Conservation (phyloP, 2,888 invertebrate species). For the Dimorphilus gyrociliatus region DNA sequence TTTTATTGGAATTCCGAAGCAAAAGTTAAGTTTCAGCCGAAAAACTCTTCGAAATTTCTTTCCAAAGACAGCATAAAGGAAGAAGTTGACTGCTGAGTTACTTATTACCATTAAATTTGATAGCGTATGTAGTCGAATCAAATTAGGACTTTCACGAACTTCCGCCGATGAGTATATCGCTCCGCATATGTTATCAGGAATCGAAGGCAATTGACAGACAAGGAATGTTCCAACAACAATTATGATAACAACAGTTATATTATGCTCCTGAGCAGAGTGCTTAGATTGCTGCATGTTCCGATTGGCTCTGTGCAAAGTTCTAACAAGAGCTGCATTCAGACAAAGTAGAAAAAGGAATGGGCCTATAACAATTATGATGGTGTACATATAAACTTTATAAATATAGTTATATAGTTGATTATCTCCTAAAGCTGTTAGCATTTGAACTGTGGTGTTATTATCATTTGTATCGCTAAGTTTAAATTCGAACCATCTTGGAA, state of each 20-base stretch:
- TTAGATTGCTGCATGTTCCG: conserved; percentile 16
- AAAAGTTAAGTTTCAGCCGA: no score
- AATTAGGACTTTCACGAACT: conserved; percentile 8
- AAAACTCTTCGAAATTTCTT: conserved; percentile 24
- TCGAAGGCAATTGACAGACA: conserved; percentile 51
- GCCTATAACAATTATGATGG: conserved; percentile 27
- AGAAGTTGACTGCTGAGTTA: conserved; percentile 30
- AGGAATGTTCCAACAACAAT: conserved; percentile 89
- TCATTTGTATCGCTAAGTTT: conserved; percentile 11
- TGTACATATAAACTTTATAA: conserved; percentile 29
- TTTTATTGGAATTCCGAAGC: no score
- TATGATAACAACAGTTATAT: conserved; percentile 83
- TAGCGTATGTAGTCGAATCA: conserved; percentile 19
- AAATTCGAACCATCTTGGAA: conserved; percentile 47
- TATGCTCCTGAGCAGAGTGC: conserved; percentile 54
- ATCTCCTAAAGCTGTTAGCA: conserved; percentile 19
- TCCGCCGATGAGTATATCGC: conserved; percentile 15
- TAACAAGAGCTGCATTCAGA: conserved; percentile 28
- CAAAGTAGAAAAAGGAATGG: conserved; percentile 25
- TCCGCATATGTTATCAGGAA: conserved; percentile 29
- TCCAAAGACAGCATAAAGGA: conserved; percentile 29
- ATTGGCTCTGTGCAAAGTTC: conserved; percentile 21
- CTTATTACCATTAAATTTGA: conserved; percentile 23
- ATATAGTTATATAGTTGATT: conserved; percentile 20
- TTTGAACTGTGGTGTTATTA: conserved; percentile 10